Base-by-base conservation (phyloP, 2,888 invertebrate genomes). In the Aradus depressus region DNA sequence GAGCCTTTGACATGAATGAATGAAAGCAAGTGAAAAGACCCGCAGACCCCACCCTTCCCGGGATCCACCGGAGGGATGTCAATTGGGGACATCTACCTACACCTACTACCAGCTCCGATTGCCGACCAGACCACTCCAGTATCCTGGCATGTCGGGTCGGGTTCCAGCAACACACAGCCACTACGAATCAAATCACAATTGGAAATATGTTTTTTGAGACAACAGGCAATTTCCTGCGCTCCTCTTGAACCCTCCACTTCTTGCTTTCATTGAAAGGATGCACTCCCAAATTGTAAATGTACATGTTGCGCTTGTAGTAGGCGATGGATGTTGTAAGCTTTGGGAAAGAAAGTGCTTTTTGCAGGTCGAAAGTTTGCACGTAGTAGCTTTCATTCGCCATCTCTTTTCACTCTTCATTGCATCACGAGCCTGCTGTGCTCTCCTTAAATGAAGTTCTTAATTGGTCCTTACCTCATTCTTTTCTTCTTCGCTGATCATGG, bases 201-300 rank as follows among this genome's bases (percentile, higher is more conserved):
- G n/a, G n/a, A n/a, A n/a, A 54, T 18, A 34, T 53, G 54, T 54
- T 48, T 48, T 18, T 4, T 28, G 14, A 50, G 10, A 23, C 43
- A 34, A 32, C 32, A 18, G 23, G 19, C 23, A 22, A 43, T 37
- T 22, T 51, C 55, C 26, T 53, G 47, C 8, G 53, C 47, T 5
- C 55, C 55, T 26, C 53, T 42, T 18, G 50, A 50, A 31, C 51
- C 55, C 10, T 39, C 44, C 12, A 60, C 61, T 60, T 64, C 63
- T 54, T 62, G 58, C 63, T 62, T 64, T 38, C 55, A 57, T 51
- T 63, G 61, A 61, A 62, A 63, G 35, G 58, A 54, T 62, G 62
- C 41, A 62, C 44, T 44, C 62, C 61, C 49, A 59, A 60, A 44
- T 62, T 63, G 48, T 56, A 59, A 18, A 60, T 55, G 35, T 61